Conservation (phyloP, 2,888 invertebrate genomes). For the Drosophila ochracea region DNA sequence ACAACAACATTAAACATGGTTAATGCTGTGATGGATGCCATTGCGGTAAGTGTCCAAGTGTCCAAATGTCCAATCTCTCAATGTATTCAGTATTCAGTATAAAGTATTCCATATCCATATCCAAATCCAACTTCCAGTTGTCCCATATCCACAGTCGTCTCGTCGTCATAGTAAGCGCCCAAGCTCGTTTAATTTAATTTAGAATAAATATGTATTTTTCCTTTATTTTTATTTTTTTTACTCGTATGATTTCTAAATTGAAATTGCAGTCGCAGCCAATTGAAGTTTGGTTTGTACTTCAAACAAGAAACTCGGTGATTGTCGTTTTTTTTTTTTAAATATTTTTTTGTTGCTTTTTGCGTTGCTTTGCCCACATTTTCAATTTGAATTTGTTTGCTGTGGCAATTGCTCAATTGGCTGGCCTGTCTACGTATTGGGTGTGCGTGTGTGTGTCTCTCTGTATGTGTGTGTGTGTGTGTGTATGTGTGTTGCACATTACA, state of each 20-base stretch:
- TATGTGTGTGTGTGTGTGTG: not conserved
- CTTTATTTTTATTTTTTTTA: slow-evolving; percentile 18
- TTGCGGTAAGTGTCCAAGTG: slow-evolving; percentile 83
- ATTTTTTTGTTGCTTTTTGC: slow-evolving; percentile 39
- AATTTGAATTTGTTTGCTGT: slow-evolving; percentile 81
- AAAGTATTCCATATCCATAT: slow-evolving; percentile 6
- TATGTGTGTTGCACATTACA: slow-evolving; percentile 66
- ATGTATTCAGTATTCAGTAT: not conserved
- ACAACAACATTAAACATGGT: slow-evolving; percentile 79
- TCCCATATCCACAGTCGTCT: slow-evolving; percentile 32
- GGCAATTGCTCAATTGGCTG: slow-evolving; percentile 81
- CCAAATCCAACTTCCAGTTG: slow-evolving; percentile 8
- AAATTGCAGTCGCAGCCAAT: slow-evolving; percentile 73
- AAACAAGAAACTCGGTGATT: slow-evolving; percentile 68
- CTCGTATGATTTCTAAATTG: slow-evolving; percentile 61
- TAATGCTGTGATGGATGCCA: slow-evolving; percentile 85
- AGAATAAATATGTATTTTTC: slow-evolving; percentile 42
- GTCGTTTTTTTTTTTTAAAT: slow-evolving; percentile 22
- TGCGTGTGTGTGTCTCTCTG: slow-evolving; percentile 13
- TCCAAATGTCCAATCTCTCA: slow-evolving; percentile 17
- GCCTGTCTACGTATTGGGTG: slow-evolving; percentile 48
- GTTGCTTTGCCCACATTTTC: slow-evolving; percentile 78
- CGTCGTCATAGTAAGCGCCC: slow-evolving; percentile 17
- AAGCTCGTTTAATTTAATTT: slow-evolving; percentile 68
- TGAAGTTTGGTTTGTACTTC: slow-evolving; percentile 72